Evolutionary conservation across 2,797 vertebrate genomes (phyloP).

Genomic region (Lindbergichthys nudifrons): DNA sequence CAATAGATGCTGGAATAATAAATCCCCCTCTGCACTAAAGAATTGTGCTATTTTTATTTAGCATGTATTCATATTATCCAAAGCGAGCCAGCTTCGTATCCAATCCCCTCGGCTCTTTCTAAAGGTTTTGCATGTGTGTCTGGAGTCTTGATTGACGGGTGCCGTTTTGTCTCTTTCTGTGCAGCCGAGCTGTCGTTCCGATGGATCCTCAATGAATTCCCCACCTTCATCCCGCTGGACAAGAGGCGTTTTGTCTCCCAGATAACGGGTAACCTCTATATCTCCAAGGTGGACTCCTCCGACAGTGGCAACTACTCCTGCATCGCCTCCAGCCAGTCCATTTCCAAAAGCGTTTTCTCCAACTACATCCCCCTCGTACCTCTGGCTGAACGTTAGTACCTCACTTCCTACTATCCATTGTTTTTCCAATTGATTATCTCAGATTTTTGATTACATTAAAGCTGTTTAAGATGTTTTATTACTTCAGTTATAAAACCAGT

Average conservation of each 20-base stretch:
- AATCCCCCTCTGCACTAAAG: conserved; percentile 24
- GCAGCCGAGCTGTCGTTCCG: conserved; percentile 94
- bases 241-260: conserved; percentile 95
- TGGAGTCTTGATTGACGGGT: conserved; percentile 56
- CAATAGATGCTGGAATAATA: conserved; percentile 63
- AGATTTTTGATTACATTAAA: conserved; percentile 8
- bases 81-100: conserved; percentile 21
- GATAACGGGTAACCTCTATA: conserved; percentile 95
- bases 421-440: not conserved
- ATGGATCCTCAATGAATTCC: conserved; percentile 98
- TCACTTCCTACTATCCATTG: conserved; percentile 7
- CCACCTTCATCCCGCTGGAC: conserved; percentile 92
- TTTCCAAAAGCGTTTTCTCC: conserved; percentile 99
- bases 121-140: conserved; percentile 10
- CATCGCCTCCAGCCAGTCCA: conserved; percentile 93
- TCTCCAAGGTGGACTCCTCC: conserved; percentile 92
- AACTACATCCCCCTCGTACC: conserved; percentile 96
- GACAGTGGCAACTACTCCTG: conserved; percentile 98
- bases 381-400: conserved; percentile 89
- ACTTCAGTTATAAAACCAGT: conserved; percentile 4
- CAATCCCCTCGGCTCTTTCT: conserved; percentile 20
- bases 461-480: not conserved
- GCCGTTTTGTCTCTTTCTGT: conserved; percentile 50
- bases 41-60: conserved; percentile 48
- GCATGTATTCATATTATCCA: conserved; percentile 54